A percentile compares a stretch with the other conserved stretches of the same genome.
Conservation (phyloP, 2,113 vertebrate species). For the Albula glossodonta region DNA sequence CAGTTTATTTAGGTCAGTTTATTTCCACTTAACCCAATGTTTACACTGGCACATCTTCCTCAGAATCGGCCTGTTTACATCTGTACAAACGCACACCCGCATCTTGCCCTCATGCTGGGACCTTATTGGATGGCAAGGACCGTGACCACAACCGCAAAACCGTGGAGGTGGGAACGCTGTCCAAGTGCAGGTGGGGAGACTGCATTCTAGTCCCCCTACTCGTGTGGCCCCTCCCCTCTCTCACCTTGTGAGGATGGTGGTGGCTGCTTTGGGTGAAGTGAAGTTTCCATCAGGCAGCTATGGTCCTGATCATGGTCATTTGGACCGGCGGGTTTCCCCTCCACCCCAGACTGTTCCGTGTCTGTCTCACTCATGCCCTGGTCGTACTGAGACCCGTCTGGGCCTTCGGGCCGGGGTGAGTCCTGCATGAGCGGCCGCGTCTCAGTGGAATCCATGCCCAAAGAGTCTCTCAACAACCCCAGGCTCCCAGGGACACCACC, state of each 20-base stretch:
- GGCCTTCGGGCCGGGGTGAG: conserved; percentile 52
- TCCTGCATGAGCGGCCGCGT: conserved; percentile 75
- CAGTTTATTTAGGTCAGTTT: not conserved
- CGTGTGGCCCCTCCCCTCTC: not conserved
- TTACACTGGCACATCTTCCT: not conserved
- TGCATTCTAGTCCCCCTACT: not conserved
- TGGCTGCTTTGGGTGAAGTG: conserved; percentile 35
- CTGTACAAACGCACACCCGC: not conserved
- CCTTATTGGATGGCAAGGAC: not conserved
- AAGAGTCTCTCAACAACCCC: conserved; percentile 61
- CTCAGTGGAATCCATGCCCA: conserved; percentile 66
- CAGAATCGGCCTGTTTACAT: not conserved
- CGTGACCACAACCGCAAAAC: not conserved
- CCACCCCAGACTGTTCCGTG: not conserved
- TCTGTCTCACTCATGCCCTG: conserved; percentile 42
- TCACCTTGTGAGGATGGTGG: conserved; percentile 52
- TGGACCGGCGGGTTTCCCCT: not conserved
- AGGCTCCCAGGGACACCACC: conserved; percentile 68
- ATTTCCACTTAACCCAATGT: not conserved
- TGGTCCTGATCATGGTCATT: conserved; percentile 6
- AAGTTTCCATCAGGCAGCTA: conserved; percentile 30
- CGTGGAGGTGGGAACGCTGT: not conserved
- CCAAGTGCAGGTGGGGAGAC: not conserved
- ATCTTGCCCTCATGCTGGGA: not conserved
- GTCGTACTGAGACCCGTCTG: conserved; percentile 63